A percentile compares a stretch with the other conserved stretches of the same genome.
phyloP scores from a whole-genome alignment of 1,140 invertebrate genomes.

The Cotesia typhae region DNA sequence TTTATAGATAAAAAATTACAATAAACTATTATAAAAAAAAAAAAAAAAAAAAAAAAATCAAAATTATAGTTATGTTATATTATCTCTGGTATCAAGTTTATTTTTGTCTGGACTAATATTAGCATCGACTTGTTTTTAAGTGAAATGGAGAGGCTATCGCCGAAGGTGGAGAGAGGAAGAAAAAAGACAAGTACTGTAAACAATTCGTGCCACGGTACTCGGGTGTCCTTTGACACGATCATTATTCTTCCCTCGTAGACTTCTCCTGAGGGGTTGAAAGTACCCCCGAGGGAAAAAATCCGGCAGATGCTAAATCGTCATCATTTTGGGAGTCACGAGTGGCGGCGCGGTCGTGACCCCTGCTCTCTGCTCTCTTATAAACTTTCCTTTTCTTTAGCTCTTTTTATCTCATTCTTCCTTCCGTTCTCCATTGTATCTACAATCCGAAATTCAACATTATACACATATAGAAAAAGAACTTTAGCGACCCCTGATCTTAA shows the following conservation, averaged over 20 bases:
- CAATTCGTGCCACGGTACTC: constrained; percentile 12
- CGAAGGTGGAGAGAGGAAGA: not conserved
- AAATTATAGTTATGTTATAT: not conserved
- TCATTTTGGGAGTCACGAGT: constrained; percentile 32
- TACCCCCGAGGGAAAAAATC: constrained; percentile 16
- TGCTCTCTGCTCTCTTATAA: not conserved
- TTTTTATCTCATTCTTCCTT: not conserved
- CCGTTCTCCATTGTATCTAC: not conserved
- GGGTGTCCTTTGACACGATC: constrained; percentile 21
- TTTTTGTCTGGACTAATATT: constrained; percentile 28
- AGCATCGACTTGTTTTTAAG: constrained; percentile 21
- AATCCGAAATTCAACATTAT: not conserved
- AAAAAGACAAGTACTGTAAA: constrained; percentile 3
- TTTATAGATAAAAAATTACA: not conserved
- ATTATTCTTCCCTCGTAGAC: constrained; percentile 26
- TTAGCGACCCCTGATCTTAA: not conserved
- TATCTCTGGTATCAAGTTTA: constrained; percentile 8
- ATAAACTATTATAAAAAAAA: not conserved
- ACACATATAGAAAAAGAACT: not conserved
- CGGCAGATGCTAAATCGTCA: constrained; percentile 27
- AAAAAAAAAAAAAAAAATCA: not conserved
- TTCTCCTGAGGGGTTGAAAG: constrained; percentile 2
- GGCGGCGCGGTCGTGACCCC: constrained; percentile 28
- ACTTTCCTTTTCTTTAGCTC: not conserved
- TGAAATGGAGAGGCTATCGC: constrained; percentile 1